Percentiles rank a stretch among this genome's conserved stretches.
Evolutionary conservation across 1,140 invertebrate species (phyloP).

Genomic region (Euura lappo): DNA sequence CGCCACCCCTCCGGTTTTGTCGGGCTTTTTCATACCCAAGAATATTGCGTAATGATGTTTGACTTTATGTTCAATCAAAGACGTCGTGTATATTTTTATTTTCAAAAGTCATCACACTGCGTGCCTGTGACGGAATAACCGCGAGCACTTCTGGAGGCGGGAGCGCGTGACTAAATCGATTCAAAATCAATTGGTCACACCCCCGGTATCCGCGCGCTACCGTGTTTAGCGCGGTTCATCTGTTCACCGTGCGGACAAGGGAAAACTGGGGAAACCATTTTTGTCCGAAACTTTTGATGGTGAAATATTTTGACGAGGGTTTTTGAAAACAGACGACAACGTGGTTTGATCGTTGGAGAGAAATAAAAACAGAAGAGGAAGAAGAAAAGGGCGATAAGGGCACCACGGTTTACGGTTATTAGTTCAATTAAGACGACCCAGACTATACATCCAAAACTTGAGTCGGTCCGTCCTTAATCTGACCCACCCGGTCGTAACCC

Average conservation of each 20-base stretch:
- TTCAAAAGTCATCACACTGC: background rate
- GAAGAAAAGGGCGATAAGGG: background rate
- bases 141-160: background rate
- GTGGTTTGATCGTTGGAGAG: background rate
- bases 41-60: constrained; percentile 43
- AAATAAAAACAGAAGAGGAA: background rate
- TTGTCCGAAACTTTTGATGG: no score
- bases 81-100: background rate
- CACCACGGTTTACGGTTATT: background rate
- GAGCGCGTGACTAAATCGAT: background rate
- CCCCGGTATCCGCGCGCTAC: background rate
- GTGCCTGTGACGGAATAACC: no score
- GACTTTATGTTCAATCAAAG: constrained; percentile 5
- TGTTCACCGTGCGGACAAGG: background rate
- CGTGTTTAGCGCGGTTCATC: background rate
- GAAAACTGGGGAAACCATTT: no score
- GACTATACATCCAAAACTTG: background rate
- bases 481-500: background rate
- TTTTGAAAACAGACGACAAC: background rate
- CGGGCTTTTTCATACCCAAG: constrained; percentile 39
- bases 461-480: background rate
- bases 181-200: background rate
- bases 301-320: no score
- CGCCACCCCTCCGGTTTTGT: constrained; percentile 15
- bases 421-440: background rate